Evolutionary conservation across 2,797 vertebrate genomes (phyloP).

Genomic region (Vultur gryphus): DNA sequence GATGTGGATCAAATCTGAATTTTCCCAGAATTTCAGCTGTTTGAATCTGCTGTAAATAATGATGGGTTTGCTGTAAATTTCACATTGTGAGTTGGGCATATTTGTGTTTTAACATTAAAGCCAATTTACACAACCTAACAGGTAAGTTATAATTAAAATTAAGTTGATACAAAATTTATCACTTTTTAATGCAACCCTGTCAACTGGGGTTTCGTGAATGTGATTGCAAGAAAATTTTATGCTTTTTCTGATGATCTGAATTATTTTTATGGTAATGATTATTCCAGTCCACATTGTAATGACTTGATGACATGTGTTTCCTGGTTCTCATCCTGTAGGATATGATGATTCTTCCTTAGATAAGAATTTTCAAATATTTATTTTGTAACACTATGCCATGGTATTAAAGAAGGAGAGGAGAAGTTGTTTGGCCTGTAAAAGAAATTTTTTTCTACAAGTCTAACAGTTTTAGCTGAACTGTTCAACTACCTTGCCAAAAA

Average conservation of each 20-base stretch:
- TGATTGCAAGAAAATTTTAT: not conserved
- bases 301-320: not conserved
- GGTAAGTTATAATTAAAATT: not conserved
- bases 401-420: not conserved
- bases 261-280: not conserved
- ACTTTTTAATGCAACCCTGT: not conserved
- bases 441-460: not conserved
- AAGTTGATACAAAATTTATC: not conserved
- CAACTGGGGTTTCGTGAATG: not conserved
- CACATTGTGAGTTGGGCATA: not conserved
- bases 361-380: slow-evolving; percentile 1
- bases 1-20: not conserved
- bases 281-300: not conserved
- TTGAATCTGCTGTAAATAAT: not conserved
- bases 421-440: not conserved
- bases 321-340: not conserved
- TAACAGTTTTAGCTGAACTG: not conserved
- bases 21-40: not conserved
- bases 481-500: not conserved
- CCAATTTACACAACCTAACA: not conserved
- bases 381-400: not conserved
- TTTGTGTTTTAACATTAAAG: not conserved
- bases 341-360: not conserved
- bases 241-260: not conserved
- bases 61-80: not conserved